These are phyloP conservation scores for Chromis chromis DNA, from an alignment of 2,797 vertebrate species.

Conservation along the genomic window DNA sequence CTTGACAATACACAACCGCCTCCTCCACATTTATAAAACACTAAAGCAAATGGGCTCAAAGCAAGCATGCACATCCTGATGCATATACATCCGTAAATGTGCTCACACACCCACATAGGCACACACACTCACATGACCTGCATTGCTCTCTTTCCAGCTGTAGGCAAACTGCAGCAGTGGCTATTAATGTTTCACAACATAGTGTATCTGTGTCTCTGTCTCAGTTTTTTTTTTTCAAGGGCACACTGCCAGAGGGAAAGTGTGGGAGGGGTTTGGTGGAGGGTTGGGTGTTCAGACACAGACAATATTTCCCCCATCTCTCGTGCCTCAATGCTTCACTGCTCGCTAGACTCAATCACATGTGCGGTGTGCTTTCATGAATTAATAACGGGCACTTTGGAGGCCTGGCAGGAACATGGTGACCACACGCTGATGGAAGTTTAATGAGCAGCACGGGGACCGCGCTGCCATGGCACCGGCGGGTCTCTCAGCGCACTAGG, in stretches of 20 bases:
- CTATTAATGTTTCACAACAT: conserved; percentile 92
- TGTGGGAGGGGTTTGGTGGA: conserved; percentile 70
- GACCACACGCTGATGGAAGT: conserved; percentile 89
- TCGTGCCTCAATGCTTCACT: conserved; percentile 85
- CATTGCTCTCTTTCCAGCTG: conserved; percentile 73
- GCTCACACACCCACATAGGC: conserved; percentile 22
- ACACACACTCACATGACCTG: conserved; percentile 61
- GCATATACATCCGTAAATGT: conserved; percentile 49
- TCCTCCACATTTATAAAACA: conserved; percentile 76
- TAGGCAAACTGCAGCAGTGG: conserved; percentile 84
- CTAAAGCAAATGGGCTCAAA: conserved; percentile 67
- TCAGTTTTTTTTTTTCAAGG: conserved; percentile 58
- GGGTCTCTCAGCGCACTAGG: conserved; percentile 73
- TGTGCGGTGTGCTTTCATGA: conserved; percentile 91
- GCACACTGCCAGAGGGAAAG: conserved; percentile 74
- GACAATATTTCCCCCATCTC: conserved; percentile 79
- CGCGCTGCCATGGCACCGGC: conserved; percentile 77
- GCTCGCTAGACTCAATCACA: conserved; percentile 92
- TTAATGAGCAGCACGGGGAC: conserved; percentile 91
- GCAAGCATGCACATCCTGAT: conserved; percentile 52
- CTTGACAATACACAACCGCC: conserved; percentile 61
- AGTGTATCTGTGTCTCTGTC: conserved; percentile 73
- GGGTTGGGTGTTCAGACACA: conserved; percentile 77
- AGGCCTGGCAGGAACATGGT: conserved; percentile 87
- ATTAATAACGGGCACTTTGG: conserved; percentile 95